These are phyloP conservation scores for Cebidichthys violaceus DNA, from an alignment of 2,113 vertebrate genomes.

Conservation along the genomic window DNA sequence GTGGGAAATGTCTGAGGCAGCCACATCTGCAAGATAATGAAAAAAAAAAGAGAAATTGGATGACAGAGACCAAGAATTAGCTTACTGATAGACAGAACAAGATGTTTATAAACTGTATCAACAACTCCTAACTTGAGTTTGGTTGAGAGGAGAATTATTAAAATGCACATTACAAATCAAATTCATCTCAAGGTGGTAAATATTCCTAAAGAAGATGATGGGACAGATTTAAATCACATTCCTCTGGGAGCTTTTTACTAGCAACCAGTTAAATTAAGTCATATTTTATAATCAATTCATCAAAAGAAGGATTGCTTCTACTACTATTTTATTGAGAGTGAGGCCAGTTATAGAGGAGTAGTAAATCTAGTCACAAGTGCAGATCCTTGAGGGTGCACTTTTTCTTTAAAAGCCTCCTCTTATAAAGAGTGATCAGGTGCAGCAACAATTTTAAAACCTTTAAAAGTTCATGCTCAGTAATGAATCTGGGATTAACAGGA, in stretches of 20 bases:
- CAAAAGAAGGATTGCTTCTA: background rate
- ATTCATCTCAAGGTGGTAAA: background rate
- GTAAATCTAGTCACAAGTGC: background rate
- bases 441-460: background rate
- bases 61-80: constrained; percentile 10
- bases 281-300: background rate
- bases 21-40: constrained; percentile 10
- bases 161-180: background rate
- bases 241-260: background rate
- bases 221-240: constrained; percentile 12
- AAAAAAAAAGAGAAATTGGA: background rate
- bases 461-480: background rate
- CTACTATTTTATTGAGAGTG: background rate
- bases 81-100: constrained; percentile 13
- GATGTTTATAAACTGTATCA: constrained; percentile 54
- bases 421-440: background rate
- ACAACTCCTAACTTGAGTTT: constrained; percentile 38
- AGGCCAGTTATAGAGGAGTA: background rate
- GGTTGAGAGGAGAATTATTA: background rate
- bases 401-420: background rate
- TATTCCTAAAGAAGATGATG: background rate
- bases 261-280: background rate
- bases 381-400: background rate
- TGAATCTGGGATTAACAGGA: background rate
- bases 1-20: background rate